Evolutionary conservation across 2,113 vertebrate species (phyloP), one percentile per base, ranked within the genome.

Genomic region (Elephas maximus): DNA sequence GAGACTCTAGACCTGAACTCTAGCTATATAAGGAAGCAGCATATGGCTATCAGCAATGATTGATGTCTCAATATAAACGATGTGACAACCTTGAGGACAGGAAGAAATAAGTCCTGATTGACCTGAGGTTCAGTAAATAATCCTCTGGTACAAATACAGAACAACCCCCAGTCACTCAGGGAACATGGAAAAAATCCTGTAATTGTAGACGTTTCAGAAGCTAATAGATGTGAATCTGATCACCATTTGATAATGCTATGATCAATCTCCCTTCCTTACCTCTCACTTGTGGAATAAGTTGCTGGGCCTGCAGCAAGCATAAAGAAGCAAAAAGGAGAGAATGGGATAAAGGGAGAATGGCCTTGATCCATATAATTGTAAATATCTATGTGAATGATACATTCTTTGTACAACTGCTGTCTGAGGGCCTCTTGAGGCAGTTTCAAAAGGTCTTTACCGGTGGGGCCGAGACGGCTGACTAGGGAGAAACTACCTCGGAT

Each of bases 121-220:
- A 99, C 96, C 99, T 0, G 99, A 99, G 92, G 99, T 48, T 48
- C 48, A 48, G 48, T 10, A 48, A 48, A 48, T 48, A 48, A 48
- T 48, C 48, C 48, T 48, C 96, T 99, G 3, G 99, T 99, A 98
- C 99, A 99, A 98, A 99, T 99, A 99, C 99, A 99, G 97, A 99
- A 99, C 94, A 99, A 99, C 94, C 99, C 99, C 0, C 99, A 99
- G 97, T 99, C 99, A 6, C 98, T 99, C 10, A 4, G 48, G 48
- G 48, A 48, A 48, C 48, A 48, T 48, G 48, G 48, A 48, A 48
- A 10, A 48, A 48, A 48, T 48, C 48, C 48, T 48, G 48, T 48
- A 10, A 48, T 48, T 48, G 48, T 6, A 48, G 48, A 57, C 53
- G 15, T 57, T 57, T 57, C 53, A 17, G 11, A 57, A 57, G 53